These are phyloP conservation scores for Cecidostiba fungosa DNA, from an alignment of 2,888 invertebrate species.

Conservation along the genomic window DNA sequence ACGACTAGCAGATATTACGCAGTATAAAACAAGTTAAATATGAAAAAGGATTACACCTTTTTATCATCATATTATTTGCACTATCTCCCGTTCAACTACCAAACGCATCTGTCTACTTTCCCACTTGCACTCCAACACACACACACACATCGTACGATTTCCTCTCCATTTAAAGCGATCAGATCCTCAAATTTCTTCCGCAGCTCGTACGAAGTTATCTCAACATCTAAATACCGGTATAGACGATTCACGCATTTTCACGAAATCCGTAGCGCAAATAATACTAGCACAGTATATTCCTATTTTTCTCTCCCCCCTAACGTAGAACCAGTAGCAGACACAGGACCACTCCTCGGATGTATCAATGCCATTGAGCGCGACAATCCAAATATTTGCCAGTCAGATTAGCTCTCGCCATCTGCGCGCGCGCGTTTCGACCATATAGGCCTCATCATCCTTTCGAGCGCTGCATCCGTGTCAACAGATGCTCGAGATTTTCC, in stretches of 20 bases:
- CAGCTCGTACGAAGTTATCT: constrained; percentile 63
- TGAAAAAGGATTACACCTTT: background rate
- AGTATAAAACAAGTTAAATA: background rate
- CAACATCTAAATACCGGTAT: constrained; percentile 74
- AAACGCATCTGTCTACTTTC: constrained; percentile 18
- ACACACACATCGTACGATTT: background rate
- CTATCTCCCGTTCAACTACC: background rate
- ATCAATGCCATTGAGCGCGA: constrained; percentile 77
- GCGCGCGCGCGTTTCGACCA: background rate
- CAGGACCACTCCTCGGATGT: constrained; percentile 72
- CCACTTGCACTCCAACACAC: background rate
- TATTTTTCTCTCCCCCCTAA: constrained; percentile 49
- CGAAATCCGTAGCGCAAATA: constrained; percentile 66
- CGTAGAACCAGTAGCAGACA: constrained; percentile 58
- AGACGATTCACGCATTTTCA: constrained; percentile 62
- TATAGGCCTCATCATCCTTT: constrained; percentile 21
- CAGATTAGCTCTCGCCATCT: constrained; percentile 73
- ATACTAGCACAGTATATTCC: constrained; percentile 48
- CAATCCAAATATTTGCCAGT: constrained; percentile 80
- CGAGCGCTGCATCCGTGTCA: background rate
- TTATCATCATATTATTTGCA: background rate
- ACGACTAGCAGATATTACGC: too few species aligned
- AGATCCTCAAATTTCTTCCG: background rate
- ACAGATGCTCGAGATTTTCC: constrained; percentile 44
- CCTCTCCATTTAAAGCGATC: constrained; percentile 21